A percentile compares a stretch with the other conserved stretches of the same genome.
These are phyloP conservation scores for Caenorhabditis briggsae DNA, from an alignment of 1,140 invertebrate species.

Conservation along the genomic window DNA sequence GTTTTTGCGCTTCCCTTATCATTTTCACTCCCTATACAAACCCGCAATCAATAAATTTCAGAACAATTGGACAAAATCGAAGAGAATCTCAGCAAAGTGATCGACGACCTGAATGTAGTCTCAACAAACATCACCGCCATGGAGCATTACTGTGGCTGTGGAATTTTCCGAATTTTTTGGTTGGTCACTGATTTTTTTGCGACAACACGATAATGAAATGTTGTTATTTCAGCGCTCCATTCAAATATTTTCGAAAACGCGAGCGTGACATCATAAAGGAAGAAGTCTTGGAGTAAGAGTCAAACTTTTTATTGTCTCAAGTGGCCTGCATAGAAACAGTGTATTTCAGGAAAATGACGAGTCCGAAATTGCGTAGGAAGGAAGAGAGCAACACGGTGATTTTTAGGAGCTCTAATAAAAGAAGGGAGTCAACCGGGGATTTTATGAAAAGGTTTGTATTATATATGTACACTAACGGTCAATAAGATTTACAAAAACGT, in stretches of 20 bases:
- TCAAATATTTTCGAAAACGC: constrained; percentile 54
- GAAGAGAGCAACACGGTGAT: constrained; percentile 15
- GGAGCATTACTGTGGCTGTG: constrained; percentile 55
- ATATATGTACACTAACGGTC: not conserved
- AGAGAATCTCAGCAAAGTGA: constrained; percentile 37
- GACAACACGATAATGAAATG: constrained; percentile 25
- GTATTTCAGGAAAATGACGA: constrained; percentile 41
- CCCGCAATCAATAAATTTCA: constrained; percentile 9
- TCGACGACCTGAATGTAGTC: constrained; percentile 54
- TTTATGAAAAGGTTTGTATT: constrained; percentile 38
- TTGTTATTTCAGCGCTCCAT: constrained; percentile 51
- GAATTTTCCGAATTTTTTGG: constrained; percentile 46
- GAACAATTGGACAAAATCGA: constrained; percentile 61
- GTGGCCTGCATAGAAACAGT: not conserved
- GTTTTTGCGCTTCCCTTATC: not conserved
- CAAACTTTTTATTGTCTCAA: not conserved
- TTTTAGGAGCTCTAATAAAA: not conserved
- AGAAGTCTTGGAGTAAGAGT: constrained; percentile 47
- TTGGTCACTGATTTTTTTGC: not conserved
- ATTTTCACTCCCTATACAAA: no score
- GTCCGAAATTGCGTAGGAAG: not conserved
- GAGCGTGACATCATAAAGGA: constrained; percentile 50
- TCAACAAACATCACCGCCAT: constrained; percentile 42
- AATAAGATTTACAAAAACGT: not conserved
- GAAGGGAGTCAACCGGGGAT: constrained; percentile 12